Percentiles rank a stretch among this genome's conserved stretches.
phyloP scores from a whole-genome alignment of 2,113 vertebrate species.

The Hippocampus guttulatus region DNA sequence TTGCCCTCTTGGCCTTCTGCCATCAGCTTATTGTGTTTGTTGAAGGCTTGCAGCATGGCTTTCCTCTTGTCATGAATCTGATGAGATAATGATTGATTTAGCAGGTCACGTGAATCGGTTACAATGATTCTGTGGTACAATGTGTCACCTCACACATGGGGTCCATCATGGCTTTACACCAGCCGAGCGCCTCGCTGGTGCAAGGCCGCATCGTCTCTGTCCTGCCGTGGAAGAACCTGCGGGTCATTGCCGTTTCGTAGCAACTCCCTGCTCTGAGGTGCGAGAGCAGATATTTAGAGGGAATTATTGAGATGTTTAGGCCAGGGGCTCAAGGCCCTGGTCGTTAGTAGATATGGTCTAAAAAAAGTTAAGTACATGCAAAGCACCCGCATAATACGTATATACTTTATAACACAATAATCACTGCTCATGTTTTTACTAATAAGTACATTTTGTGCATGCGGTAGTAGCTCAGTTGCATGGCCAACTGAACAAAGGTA shows the following conservation, averaged over 20 bases:
- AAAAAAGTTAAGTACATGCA: too few species aligned
- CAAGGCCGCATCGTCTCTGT: slow-evolving; percentile 91
- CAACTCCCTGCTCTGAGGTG: slow-evolving; percentile 82
- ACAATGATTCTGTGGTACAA: not conserved
- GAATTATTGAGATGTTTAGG: not conserved
- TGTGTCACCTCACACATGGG: slow-evolving; percentile 69
- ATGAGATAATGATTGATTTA: slow-evolving; percentile 3
- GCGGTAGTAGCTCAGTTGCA: slow-evolving; percentile 87
- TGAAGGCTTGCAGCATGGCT: slow-evolving; percentile 80
- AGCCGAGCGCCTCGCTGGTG: slow-evolving; percentile 81
- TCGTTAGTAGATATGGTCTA: too few species aligned
- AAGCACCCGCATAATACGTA: too few species aligned
- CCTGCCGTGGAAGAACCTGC: slow-evolving; percentile 89
- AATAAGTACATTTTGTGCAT: slow-evolving; percentile 76
- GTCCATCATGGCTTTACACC: slow-evolving; percentile 87
- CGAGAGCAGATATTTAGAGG: slow-evolving; percentile 10
- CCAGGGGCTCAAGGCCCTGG: not conserved
- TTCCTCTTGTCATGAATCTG: slow-evolving; percentile 73
- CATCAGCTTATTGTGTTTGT: slow-evolving; percentile 89
- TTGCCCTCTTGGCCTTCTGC: slow-evolving; percentile 84
- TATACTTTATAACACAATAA: too few species aligned
- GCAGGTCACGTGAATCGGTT: not conserved
- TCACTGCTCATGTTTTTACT: too few species aligned
- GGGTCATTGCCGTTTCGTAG: slow-evolving; percentile 91
- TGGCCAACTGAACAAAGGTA: slow-evolving; percentile 87